Conservation (phyloP, 2,797 vertebrate species). For the Nyctibius grandis region DNA sequence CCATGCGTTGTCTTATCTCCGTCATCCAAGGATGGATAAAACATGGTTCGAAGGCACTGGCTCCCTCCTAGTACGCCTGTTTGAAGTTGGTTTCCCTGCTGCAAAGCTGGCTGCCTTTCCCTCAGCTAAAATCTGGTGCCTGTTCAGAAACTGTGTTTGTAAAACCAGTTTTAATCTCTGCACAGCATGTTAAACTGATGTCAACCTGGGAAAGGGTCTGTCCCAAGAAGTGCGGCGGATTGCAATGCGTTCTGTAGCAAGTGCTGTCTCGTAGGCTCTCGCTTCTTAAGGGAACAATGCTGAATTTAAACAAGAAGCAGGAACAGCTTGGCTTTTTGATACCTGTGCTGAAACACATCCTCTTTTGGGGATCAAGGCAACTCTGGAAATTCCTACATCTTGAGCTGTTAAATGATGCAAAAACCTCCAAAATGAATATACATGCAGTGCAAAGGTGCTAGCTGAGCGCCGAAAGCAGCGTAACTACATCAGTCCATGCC, state of each 20-base stretch:
- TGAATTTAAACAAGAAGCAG: neutral
- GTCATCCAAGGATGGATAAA: neutral
- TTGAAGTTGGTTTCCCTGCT: neutral
- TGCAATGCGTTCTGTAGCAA: rapidly evolving
- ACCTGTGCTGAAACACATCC: neutral
- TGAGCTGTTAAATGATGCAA: neutral
- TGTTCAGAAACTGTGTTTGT: neutral
- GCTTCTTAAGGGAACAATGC: neutral
- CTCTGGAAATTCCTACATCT: neutral
- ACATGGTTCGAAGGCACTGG: neutral
- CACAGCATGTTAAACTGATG: neutral
- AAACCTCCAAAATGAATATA: neutral
- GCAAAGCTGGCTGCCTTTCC: neutral
- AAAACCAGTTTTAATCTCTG: neutral
- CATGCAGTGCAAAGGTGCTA: neutral
- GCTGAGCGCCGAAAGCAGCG: neutral
- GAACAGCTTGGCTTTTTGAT: slow-evolving; percentile 2
- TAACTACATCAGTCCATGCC: neutral
- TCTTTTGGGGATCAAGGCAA: neutral
- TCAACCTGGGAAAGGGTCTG: neutral
- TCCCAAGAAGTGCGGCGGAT: neutral
- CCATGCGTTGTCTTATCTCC: neutral
- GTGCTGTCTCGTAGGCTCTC: neutral
- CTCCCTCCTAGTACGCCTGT: neutral
- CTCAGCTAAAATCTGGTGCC: neutral